A percentile compares a stretch with the other conserved stretches of the same genome.
Conservation (phyloP, 2,888 invertebrate genomes). For the Coenonympha arcania region DNA sequence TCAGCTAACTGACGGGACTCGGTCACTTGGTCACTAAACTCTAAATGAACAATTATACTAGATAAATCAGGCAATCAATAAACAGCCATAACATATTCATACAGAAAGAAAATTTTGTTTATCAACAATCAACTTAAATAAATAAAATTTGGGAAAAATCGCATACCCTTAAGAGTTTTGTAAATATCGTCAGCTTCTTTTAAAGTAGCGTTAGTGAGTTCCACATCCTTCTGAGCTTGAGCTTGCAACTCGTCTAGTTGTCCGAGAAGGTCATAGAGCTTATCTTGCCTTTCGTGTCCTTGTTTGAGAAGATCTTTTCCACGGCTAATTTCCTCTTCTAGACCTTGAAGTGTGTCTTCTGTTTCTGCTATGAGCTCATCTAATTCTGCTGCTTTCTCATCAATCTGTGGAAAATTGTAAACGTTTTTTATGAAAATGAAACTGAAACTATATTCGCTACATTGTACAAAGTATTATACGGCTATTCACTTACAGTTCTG, state of each 20-base stretch:
- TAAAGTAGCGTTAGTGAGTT: constrained; percentile 81
- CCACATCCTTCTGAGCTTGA: constrained; percentile 87
- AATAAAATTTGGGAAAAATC: no score
- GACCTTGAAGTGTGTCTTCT: constrained; percentile 73
- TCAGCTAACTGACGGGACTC: constrained; percentile 87
- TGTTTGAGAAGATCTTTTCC: constrained; percentile 80
- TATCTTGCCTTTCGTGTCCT: constrained; percentile 77
- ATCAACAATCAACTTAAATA: no score
- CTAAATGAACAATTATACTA: constrained; percentile 56
- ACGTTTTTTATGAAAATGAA: no score
- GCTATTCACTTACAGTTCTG: constrained; percentile 75
- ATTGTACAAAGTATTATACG: no score
- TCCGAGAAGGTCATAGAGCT: constrained; percentile 84
- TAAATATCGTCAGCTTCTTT: constrained; percentile 79
- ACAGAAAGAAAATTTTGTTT: no score
- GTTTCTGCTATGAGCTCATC: constrained; percentile 71
- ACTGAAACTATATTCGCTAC: no score
- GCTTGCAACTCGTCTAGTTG: constrained; percentile 84
- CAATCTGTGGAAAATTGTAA: constrained; percentile 61
- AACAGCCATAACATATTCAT: no score
- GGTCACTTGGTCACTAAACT: constrained; percentile 92
- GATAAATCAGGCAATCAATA: no score
- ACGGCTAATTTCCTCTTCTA: constrained; percentile 77
- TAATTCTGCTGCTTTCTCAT: constrained; percentile 61
- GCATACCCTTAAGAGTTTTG: constrained; percentile 78